These are phyloP conservation scores for Arctia plantaginis DNA, from an alignment of 2,888 invertebrate species.

Conservation along the genomic window DNA sequence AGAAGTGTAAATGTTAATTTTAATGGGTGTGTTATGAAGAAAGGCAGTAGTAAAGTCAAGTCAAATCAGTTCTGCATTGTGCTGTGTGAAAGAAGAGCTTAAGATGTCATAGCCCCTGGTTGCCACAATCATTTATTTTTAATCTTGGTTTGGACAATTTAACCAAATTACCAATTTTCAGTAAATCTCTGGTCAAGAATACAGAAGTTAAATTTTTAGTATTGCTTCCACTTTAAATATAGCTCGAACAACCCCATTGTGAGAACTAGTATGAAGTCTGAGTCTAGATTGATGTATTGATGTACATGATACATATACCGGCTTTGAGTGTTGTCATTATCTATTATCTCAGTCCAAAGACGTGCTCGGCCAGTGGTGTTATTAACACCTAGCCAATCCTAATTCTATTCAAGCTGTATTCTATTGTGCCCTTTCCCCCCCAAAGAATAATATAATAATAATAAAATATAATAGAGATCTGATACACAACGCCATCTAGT, in stretches of 20 bases:
- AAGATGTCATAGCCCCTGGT: too few species aligned
- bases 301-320: too few species aligned
- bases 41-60: too few species aligned
- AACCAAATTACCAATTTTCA: not conserved
- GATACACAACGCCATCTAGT: too few species aligned
- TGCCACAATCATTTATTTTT: too few species aligned
- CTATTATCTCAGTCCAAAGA: not conserved
- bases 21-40: too few species aligned
- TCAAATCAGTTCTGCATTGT: too few species aligned
- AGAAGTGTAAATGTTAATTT: too few species aligned
- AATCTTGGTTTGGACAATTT: not conserved
- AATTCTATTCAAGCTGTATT: not conserved
- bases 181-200: too few species aligned
- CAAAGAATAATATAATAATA: not conserved
- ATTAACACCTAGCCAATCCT: not conserved
- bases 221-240: not conserved
- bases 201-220: too few species aligned
- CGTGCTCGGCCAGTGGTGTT: not conserved
- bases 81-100: too few species aligned
- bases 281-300: not conserved
- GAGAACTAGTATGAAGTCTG: not conserved
- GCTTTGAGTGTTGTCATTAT: not conserved
- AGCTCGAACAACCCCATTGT: not conserved
- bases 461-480: too few species aligned
- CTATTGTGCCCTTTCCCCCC: not conserved